Conservation (phyloP, 1,140 invertebrate genomes). For the Megalopta genalis region DNA sequence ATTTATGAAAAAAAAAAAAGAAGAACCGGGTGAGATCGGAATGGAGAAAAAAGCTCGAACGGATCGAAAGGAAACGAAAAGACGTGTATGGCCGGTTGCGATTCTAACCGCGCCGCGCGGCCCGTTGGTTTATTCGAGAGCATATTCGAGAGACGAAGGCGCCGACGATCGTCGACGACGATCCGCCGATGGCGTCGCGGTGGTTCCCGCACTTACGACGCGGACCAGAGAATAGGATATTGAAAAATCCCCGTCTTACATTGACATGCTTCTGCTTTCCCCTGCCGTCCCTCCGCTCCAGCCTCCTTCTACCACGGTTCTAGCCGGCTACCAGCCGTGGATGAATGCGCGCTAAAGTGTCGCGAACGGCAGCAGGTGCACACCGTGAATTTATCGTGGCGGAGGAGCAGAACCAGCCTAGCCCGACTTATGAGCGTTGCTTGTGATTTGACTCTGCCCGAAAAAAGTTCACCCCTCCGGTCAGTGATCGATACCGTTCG, state of each 20-base stretch:
- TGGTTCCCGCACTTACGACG: constrained; percentile 37
- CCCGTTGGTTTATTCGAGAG: constrained; percentile 19
- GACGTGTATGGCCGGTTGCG: background rate
- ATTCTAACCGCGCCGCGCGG: background rate
- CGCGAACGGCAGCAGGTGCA: constrained; percentile 62
- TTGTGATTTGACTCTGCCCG: constrained; percentile 56
- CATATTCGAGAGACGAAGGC: constrained; percentile 21
- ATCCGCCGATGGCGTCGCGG: constrained; percentile 23
- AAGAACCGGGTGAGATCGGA: fast-evolving
- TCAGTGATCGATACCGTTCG: constrained; percentile 35
- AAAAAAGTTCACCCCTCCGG: constrained; percentile 11
- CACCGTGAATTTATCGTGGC: constrained; percentile 62
- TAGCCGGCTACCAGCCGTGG: constrained; percentile 28
- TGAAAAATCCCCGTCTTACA: constrained; percentile 71
- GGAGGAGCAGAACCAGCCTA: constrained; percentile 12
- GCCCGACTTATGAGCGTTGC: constrained; percentile 60
- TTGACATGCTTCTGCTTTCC: constrained; percentile 48
- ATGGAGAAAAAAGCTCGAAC: no score
- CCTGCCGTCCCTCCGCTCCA: background rate
- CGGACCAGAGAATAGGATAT: constrained; percentile 63
- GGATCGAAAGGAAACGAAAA: background rate
- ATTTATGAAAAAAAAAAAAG: background rate
- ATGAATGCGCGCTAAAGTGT: constrained; percentile 63
- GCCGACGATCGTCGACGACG: constrained; percentile 20
- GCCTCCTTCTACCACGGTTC: constrained; percentile 13